Conservation (phyloP, 1,140 invertebrate genomes). For the Ridgeia piscesae region DNA sequence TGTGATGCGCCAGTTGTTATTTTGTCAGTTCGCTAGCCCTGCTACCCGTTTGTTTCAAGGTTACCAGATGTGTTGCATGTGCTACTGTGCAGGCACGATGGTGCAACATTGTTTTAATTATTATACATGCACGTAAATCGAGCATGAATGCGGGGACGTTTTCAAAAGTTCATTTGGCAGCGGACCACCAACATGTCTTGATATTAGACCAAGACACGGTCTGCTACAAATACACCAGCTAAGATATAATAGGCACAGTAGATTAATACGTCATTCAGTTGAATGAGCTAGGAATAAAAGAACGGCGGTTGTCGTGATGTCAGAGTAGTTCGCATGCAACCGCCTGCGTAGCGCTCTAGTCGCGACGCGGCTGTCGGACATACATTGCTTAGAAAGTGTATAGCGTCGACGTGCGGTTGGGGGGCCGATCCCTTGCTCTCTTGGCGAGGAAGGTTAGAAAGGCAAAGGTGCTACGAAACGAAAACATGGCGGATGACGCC, state of each 20-base stretch:
- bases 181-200: background rate
- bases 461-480: conserved; percentile 3
- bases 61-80: background rate
- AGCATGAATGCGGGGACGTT: background rate
- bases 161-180: background rate
- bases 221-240: background rate
- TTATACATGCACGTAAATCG: background rate
- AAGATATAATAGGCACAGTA: background rate
- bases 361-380: background rate
- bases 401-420: background rate
- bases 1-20: background rate
- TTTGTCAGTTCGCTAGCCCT: background rate
- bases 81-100: background rate
- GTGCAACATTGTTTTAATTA: background rate
- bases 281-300: background rate
- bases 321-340: background rate
- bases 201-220: background rate
- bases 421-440: background rate
- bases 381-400: conserved; percentile 1
- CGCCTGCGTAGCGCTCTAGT: background rate
- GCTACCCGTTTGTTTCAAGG: background rate
- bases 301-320: background rate
- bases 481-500: conserved; percentile 3
- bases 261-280: background rate
- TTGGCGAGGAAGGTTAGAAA: background rate